phyloP scores from a whole-genome alignment of 1,140 invertebrate species.

The Drosophila sechellia region DNA sequence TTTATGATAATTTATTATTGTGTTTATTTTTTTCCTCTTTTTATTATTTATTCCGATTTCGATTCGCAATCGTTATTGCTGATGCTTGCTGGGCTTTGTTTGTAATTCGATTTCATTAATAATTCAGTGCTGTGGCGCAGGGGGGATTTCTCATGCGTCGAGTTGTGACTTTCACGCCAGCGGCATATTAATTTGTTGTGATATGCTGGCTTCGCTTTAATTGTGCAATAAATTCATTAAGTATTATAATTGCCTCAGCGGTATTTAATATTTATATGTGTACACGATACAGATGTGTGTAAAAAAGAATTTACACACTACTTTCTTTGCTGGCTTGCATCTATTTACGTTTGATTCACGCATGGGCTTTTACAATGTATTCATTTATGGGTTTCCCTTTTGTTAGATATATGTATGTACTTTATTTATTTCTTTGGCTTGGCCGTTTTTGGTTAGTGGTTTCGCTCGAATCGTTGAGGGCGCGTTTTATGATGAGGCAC shows the following conservation, averaged over 20 bases:
- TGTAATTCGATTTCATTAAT: constrained; percentile 71
- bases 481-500: constrained; percentile 74
- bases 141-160: constrained; percentile 43
- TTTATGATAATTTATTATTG: constrained; percentile 36
- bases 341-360: constrained; percentile 4
- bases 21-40: constrained; percentile 4
- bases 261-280: constrained; percentile 49
- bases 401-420: constrained; percentile 14
- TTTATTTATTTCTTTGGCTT: constrained; percentile 52
- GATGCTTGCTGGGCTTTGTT: constrained; percentile 19
- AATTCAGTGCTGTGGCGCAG: constrained; percentile 47
- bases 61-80: constrained; percentile 38
- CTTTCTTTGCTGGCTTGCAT: constrained; percentile 31
- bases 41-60: constrained; percentile 9
- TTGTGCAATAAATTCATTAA: constrained; percentile 82
- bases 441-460: constrained; percentile 64
- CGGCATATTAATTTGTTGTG: constrained; percentile 65
- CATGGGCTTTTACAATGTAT: constrained; percentile 35
- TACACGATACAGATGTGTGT: constrained; percentile 8
- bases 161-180: constrained; percentile 72
- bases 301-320: constrained; percentile 53
- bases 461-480: constrained; percentile 67
- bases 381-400: constrained; percentile 13
- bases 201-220: constrained; percentile 54
- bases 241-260: constrained; percentile 69